phyloP scores from a whole-genome alignment of 2,113 vertebrate genomes.

The Paratilapia polleni region DNA sequence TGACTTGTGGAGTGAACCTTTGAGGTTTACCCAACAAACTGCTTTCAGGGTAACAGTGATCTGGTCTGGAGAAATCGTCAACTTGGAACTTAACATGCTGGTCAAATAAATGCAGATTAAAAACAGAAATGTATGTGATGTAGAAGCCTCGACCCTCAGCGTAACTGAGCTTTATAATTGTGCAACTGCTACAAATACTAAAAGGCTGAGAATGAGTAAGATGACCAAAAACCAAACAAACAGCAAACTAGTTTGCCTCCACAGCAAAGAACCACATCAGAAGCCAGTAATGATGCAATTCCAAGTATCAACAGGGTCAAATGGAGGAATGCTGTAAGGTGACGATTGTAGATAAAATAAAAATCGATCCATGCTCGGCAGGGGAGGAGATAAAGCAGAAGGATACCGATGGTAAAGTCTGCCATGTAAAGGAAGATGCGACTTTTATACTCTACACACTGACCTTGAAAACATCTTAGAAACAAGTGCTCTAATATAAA shows the following conservation, averaged over 20 bases:
- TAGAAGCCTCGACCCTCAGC: background rate
- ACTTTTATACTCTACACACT: constrained; percentile 16
- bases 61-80: background rate
- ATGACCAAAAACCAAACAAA: background rate
- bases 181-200: background rate
- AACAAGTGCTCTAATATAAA: background rate
- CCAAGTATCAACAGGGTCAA: constrained; percentile 35
- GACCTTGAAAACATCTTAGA: constrained; percentile 4
- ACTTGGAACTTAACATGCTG: background rate
- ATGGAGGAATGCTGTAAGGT: constrained; percentile 18
- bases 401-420: background rate
- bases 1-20: background rate
- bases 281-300: constrained; percentile 17
- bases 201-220: background rate
- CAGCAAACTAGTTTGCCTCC: constrained; percentile 6
- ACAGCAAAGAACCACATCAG: background rate
- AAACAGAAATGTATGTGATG: background rate
- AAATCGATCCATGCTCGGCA: background rate
- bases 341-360: constrained; percentile 2
- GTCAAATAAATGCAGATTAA: background rate
- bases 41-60: background rate
- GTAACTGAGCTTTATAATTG: background rate
- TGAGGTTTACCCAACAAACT: background rate
- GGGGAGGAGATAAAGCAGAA: constrained; percentile 7
- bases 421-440: background rate